Evolutionary conservation across 2,888 invertebrate genomes (phyloP).

Genomic region (Lithophane ornitopus): DNA sequence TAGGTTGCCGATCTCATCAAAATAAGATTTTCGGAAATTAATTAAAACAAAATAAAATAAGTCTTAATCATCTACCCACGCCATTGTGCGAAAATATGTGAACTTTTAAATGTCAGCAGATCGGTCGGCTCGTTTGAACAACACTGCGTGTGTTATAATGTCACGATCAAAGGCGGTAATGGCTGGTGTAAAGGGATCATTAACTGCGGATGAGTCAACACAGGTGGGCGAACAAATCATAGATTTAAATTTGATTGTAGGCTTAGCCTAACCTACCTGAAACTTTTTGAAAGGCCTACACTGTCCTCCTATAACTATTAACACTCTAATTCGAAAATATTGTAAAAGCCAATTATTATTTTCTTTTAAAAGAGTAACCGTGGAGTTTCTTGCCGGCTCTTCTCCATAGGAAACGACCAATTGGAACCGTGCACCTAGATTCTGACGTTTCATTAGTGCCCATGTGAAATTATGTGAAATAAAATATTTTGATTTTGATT

Average conservation of each 20-base stretch:
- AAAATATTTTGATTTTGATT: too few species aligned
- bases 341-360: too few species aligned
- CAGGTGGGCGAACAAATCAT: background rate
- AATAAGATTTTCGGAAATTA: background rate
- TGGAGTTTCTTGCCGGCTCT: too few species aligned
- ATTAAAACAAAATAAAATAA: background rate
- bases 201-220: constrained; percentile 28
- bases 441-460: too few species aligned
- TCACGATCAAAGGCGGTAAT: constrained; percentile 52
- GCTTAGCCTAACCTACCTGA: too few species aligned
- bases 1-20: background rate
- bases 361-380: too few species aligned
- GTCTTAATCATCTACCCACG: background rate
- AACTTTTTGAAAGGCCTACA: too few species aligned
- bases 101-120: constrained; percentile 61
- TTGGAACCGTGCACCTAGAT: too few species aligned
- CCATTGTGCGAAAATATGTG: constrained; percentile 37
- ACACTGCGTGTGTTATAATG: constrained; percentile 32
- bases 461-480: too few species aligned
- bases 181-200: constrained; percentile 22
- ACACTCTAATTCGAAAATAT: too few species aligned
- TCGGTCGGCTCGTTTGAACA: constrained; percentile 26
- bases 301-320: too few species aligned
- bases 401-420: too few species aligned
- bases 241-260: constrained; percentile 1